phyloP scores from a whole-genome alignment of 1,140 invertebrate species.

The Rhysida immarginata region DNA sequence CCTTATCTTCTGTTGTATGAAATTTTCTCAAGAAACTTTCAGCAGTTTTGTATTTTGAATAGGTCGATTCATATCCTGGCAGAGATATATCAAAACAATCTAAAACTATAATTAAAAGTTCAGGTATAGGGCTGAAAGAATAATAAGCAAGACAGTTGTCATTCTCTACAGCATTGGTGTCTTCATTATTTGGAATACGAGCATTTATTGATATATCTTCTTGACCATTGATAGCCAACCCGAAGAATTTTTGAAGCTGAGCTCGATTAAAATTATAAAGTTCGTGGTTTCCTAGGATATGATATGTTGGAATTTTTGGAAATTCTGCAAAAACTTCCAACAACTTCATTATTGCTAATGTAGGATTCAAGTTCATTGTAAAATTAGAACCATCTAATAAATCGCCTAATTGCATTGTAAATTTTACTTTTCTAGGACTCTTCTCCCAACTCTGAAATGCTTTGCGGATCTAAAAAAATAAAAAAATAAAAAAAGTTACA shows the following conservation, averaged over 20 bases:
- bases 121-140: conserved; percentile 19
- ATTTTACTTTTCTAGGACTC: conserved; percentile 14
- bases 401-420: conserved; percentile 30
- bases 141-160: no score
- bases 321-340: conserved; percentile 16
- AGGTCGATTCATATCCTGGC: conserved; percentile 18
- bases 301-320: conserved; percentile 21
- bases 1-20: conserved; percentile 23
- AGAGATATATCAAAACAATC: conserved; percentile 29
- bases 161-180: no score
- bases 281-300: conserved; percentile 31
- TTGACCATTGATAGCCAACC: no score
- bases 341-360: conserved; percentile 10
- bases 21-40: conserved; percentile 16
- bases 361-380: conserved; percentile 10
- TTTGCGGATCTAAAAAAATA: conserved; percentile 17
- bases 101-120: conserved; percentile 24
- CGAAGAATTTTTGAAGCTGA: conserved; percentile 16
- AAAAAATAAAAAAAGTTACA: background rate
- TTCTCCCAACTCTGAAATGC: conserved; percentile 25
- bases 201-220: no score
- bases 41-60: conserved; percentile 18
- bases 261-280: conserved; percentile 28
- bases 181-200: no score
- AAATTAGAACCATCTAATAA: conserved; percentile 28